Evolutionary conservation across 1,140 invertebrate genomes (phyloP).

Genomic region (Panagrolaimus sp.): DNA sequence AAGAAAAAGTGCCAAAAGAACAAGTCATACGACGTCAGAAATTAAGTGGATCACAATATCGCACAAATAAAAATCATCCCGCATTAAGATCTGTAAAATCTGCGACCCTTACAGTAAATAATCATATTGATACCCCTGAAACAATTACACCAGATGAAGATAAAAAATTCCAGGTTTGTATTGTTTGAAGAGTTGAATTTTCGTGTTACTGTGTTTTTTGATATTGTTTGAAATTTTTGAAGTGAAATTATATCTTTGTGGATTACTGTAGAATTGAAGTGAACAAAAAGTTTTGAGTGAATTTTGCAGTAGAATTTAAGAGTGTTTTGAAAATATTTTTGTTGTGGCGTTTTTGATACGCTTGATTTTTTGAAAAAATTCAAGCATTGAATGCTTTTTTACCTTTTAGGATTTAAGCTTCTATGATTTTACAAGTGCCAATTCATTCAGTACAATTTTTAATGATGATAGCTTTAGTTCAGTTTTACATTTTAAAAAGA

Average conservation of each 20-base stretch:
- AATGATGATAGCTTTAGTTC: slow-evolving; percentile 49
- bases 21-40: neutral
- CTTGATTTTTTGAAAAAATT: neutral
- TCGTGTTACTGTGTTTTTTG: too few relatives aligned
- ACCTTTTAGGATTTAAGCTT: slow-evolving; percentile 15
- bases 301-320: too few relatives aligned
- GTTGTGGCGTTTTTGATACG: neutral
- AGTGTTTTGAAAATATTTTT: too few relatives aligned
- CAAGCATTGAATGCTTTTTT: neutral
- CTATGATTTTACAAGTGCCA: neutral
- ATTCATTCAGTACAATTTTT: slow-evolving; percentile 38
- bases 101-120: slow-evolving; percentile 1
- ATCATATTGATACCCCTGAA: neutral
- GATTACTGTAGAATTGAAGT: too few relatives aligned
- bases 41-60: neutral
- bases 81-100: slow-evolving; percentile 14
- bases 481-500: slow-evolving; percentile 40
- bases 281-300: too few relatives aligned
- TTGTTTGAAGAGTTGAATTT: neutral
- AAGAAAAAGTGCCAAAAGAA: too few relatives aligned
- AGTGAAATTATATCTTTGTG: too few relatives aligned
- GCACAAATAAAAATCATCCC: neutral
- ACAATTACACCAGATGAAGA: slow-evolving; percentile 8
- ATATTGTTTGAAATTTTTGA: too few relatives aligned
- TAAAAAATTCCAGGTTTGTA: slow-evolving; percentile 10